phyloP scores from a whole-genome alignment of 2,888 invertebrate species.

The Protonemura montana region DNA sequence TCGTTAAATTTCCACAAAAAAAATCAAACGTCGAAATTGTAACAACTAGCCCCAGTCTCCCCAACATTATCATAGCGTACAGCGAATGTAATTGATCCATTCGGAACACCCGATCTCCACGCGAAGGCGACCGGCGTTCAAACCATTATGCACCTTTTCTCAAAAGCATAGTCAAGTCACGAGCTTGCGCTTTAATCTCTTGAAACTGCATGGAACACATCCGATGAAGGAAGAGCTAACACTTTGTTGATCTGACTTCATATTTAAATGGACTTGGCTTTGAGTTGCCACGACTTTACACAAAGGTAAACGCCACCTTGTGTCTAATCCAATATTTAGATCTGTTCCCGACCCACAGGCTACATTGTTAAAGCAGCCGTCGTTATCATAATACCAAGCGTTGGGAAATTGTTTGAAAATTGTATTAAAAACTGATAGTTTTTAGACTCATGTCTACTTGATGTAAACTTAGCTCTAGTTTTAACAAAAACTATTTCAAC shows the following conservation, averaged over 20 bases:
- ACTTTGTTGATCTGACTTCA: not conserved
- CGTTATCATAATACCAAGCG: not conserved
- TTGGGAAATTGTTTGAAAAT: not conserved
- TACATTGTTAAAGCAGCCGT: not conserved
- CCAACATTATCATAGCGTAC: not conserved
- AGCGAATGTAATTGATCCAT: not conserved
- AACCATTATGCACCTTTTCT: not conserved
- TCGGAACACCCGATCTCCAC: not conserved
- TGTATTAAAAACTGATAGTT: too few species aligned
- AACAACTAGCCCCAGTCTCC: not conserved
- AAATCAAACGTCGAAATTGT: too few species aligned
- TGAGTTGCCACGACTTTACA: not conserved
- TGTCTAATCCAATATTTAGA: not conserved
- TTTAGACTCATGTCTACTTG: too few species aligned
- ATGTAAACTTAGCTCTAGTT: too few species aligned
- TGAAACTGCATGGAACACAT: not conserved
- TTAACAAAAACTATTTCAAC: too few species aligned
- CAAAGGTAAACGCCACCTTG: not conserved
- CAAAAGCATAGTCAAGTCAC: not conserved
- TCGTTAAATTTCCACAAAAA: too few species aligned
- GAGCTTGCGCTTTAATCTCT: not conserved
- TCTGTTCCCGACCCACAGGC: not conserved
- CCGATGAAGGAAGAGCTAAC: not conserved
- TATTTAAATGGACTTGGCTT: too few species aligned
- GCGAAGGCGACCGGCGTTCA: not conserved